Conservation (phyloP, 2,797 vertebrate species). For the Cyclopterus lumpus region DNA sequence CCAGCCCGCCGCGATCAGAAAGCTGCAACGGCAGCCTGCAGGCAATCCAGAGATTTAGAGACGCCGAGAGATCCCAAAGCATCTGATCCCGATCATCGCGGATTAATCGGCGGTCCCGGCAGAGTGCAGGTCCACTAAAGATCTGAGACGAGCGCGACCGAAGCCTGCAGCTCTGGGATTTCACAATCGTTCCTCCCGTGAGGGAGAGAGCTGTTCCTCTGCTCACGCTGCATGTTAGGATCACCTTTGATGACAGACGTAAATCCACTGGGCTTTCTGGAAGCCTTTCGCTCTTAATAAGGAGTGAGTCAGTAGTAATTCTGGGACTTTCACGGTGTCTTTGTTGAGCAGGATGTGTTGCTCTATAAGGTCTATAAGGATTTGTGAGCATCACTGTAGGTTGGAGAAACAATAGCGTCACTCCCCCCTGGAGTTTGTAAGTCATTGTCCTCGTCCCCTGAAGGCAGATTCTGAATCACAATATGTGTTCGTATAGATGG, state of each 20-base stretch:
- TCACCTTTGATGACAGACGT: slow-evolving; percentile 5
- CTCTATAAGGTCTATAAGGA: slow-evolving; percentile 37
- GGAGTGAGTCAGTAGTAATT: not conserved
- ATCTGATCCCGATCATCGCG: not conserved
- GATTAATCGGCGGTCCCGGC: not conserved
- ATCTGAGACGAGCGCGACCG: not conserved
- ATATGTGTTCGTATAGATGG: slow-evolving; percentile 7
- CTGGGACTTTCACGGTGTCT: slow-evolving; percentile 5
- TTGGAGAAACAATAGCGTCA: slow-evolving; percentile 15
- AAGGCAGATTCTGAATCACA: slow-evolving; percentile 43
- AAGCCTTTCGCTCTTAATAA: not conserved
- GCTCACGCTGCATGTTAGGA: not conserved
- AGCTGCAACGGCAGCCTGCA: not conserved
- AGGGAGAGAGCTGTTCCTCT: not conserved
- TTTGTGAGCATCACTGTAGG: slow-evolving; percentile 28
- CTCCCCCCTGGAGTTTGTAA: slow-evolving; percentile 39
- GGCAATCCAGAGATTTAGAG: slow-evolving; percentile 3
- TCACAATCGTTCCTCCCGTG: not conserved
- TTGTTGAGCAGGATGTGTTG: slow-evolving; percentile 36
- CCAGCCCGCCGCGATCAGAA: not conserved
- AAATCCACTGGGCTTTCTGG: slow-evolving; percentile 21
- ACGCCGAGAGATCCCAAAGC: not conserved
- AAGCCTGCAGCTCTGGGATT: not conserved
- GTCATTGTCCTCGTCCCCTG: slow-evolving; percentile 58
- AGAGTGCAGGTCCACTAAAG: not conserved